phyloP scores from a whole-genome alignment of 2,888 invertebrate genomes.

The Torymus texanus region DNA sequence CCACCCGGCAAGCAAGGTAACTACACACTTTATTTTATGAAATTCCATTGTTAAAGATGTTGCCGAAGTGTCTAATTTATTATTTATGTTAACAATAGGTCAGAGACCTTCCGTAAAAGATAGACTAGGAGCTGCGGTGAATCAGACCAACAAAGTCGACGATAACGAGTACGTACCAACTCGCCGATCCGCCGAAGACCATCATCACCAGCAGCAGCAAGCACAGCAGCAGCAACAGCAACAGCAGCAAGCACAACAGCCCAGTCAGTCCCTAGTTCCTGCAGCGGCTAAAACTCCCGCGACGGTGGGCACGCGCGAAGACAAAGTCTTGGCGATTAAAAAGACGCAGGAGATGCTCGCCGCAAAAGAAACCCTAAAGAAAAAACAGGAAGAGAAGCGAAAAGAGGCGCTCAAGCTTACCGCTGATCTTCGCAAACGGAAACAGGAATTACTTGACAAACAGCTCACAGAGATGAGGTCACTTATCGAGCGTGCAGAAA shows the following conservation, averaged over 20 bases:
- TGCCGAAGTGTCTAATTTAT: slow-evolving; percentile 8
- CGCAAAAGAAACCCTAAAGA: slow-evolving; percentile 82
- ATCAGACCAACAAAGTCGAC: slow-evolving; percentile 65
- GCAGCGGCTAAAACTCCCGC: slow-evolving; percentile 64
- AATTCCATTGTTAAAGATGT: background rate
- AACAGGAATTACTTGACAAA: slow-evolving; percentile 90
- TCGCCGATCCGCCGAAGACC: slow-evolving; percentile 69
- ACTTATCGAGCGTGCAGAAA: slow-evolving; percentile 88
- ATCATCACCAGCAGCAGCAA: slow-evolving; percentile 55
- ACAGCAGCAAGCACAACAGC: slow-evolving; percentile 49
- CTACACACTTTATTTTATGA: background rate
- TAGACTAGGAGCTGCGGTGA: slow-evolving; percentile 68
- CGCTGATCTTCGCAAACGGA: slow-evolving; percentile 88
- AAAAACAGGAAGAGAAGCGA: slow-evolving; percentile 84
- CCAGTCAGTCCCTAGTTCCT: slow-evolving; percentile 63
- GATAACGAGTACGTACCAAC: slow-evolving; percentile 73
- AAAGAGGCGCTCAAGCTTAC: slow-evolving; percentile 86
- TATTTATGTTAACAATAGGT: slow-evolving; percentile 57
- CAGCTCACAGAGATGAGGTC: slow-evolving; percentile 92
- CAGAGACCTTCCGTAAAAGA: slow-evolving; percentile 73
- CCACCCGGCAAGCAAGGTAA: slow-evolving; percentile 70
- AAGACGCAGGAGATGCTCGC: slow-evolving; percentile 79
- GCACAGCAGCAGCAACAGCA: slow-evolving; percentile 53
- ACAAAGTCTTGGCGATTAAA: slow-evolving; percentile 76
- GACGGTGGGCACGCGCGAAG: slow-evolving; percentile 65